Percentiles rank a stretch among this genome's conserved stretches.
Conservation (phyloP, 1,140 invertebrate species). For the Calycopis cecrops region DNA sequence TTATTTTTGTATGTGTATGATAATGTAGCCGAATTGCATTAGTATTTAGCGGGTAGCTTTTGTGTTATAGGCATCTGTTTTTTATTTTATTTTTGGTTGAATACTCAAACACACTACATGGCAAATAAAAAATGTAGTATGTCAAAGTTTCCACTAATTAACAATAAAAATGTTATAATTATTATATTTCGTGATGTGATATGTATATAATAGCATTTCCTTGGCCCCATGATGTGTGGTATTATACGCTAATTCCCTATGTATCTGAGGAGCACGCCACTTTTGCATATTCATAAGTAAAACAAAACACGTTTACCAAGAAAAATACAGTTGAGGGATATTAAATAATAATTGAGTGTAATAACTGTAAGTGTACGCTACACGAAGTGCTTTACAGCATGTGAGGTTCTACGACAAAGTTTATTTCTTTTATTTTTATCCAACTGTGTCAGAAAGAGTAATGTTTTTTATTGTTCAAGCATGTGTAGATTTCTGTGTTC, state of each 20-base stretch:
- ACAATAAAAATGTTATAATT: not conserved
- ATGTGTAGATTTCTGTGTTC: too few species aligned
- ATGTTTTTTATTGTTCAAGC: not conserved
- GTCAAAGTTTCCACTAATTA: not conserved
- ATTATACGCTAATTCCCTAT: not conserved
- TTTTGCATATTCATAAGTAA: constrained; percentile 4
- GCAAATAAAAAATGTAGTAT: too few species aligned
- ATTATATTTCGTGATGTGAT: constrained; percentile 2
- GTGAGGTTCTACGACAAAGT: too few species aligned
- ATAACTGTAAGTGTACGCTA: constrained; percentile 15
- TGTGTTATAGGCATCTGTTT: too few species aligned
- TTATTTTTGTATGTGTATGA: too few species aligned
- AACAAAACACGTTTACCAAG: constrained; percentile 4
- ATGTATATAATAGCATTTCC: constrained; percentile 3
- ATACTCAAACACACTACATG: too few species aligned
- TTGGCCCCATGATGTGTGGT: not conserved
- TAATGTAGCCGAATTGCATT: too few species aligned
- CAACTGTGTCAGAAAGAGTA: not conserved
- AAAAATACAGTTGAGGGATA: constrained; percentile 14
- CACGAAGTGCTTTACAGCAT: not conserved
- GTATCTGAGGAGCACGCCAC: not conserved
- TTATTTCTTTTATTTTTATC: too few species aligned
- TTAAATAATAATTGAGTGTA: constrained; percentile 9
- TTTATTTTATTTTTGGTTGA: too few species aligned
- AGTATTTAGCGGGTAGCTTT: too few species aligned